A percentile compares a stretch with the other conserved stretches of the same genome.
Conservation (phyloP, 2,888 invertebrate species). For the Lepidonotus clava region DNA sequence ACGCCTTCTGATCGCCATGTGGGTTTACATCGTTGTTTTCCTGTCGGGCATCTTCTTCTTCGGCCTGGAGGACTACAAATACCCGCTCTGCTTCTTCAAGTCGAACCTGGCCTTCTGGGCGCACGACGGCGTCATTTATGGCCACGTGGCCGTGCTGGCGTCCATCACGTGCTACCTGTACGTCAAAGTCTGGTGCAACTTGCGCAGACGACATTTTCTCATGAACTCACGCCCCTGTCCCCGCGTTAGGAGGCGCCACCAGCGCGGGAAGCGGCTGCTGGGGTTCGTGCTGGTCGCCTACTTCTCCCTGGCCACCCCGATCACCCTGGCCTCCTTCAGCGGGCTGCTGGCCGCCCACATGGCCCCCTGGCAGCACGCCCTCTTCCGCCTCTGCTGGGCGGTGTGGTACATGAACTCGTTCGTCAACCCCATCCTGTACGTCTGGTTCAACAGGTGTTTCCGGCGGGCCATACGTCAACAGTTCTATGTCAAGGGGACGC, state of each 20-base stretch:
- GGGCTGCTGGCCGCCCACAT: background rate
- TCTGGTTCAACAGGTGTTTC: background rate
- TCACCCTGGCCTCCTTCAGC: background rate
- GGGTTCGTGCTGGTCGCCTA: background rate
- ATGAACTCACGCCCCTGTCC: too few relatives aligned
- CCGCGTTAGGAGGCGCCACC: background rate
- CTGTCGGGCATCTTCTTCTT: background rate
- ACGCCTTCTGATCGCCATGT: background rate
- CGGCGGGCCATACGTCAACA: too few relatives aligned
- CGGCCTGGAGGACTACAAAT: background rate
- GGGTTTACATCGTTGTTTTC: background rate
- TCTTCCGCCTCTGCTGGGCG: background rate
- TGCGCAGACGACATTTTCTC: background rate
- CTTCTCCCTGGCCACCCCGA: background rate
- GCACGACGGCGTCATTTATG: background rate
- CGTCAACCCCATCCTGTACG: background rate
- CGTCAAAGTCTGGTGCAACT: background rate
- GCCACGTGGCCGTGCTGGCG: background rate
- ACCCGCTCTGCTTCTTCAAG: background rate
- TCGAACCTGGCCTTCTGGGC: background rate
- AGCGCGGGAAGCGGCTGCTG: background rate
- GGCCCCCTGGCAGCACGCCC: background rate
- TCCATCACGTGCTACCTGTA: background rate
- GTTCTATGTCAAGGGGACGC: too few relatives aligned
- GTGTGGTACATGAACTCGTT: background rate